phyloP scores from a whole-genome alignment of 2,797 vertebrate species.

The Phaenicophaeus curvirostris region DNA sequence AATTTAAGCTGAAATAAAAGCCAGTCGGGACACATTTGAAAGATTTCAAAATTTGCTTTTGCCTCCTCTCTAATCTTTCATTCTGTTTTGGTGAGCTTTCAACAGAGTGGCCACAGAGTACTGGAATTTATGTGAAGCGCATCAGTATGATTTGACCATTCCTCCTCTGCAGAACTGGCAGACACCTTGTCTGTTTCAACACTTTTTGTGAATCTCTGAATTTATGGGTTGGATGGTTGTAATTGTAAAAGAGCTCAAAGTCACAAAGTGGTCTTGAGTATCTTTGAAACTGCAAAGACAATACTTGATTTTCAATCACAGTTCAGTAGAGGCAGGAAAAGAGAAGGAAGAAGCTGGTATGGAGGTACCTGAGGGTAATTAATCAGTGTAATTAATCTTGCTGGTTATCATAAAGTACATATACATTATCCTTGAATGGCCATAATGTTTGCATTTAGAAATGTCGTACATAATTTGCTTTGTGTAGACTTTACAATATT shows the following conservation, averaged over 20 bases:
- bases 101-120: background rate
- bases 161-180: background rate
- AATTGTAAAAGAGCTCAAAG: background rate
- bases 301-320: background rate
- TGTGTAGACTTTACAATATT: background rate
- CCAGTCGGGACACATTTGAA: background rate
- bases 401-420: background rate
- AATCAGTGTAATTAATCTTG: background rate
- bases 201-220: background rate
- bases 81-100: background rate
- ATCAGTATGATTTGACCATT: background rate
- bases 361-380: background rate
- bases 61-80: background rate
- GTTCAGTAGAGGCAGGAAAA: background rate
- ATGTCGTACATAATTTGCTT: background rate
- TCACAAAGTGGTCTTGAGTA: background rate
- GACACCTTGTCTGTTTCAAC: background rate
- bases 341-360: background rate
- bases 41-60: background rate
- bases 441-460: background rate
- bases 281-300: background rate
- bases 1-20: background rate
- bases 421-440: background rate
- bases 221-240: background rate
- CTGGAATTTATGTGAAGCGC: background rate